A percentile compares a stretch with the other conserved stretches of the same genome.
Evolutionary conservation across 2,113 vertebrate genomes (phyloP).

Genomic region (Seriola aureovittata): DNA sequence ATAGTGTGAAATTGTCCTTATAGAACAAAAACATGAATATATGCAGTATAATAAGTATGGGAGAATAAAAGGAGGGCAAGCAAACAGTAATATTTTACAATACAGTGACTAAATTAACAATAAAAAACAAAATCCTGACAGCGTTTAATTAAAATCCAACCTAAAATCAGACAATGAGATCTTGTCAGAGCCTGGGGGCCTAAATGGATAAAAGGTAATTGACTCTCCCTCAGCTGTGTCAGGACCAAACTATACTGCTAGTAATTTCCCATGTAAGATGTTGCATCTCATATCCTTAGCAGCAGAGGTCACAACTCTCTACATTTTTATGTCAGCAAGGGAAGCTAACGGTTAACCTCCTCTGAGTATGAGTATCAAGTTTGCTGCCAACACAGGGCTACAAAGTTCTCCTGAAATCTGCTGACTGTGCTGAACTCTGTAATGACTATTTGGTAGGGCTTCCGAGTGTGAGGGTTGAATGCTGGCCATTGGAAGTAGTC

Average conservation of each 20-base stretch:
- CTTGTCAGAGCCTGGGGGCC: background rate
- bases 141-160: background rate
- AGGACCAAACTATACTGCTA: conserved; percentile 6
- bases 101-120: background rate
- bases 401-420: conserved; percentile 67
- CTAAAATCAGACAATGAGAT: background rate
- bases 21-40: background rate
- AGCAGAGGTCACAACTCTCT: conserved; percentile 58
- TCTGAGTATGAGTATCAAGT: conserved; percentile 32
- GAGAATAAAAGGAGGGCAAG: background rate
- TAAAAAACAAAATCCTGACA: background rate
- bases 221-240: background rate
- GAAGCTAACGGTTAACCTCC: conserved; percentile 50
- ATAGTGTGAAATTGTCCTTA: background rate
- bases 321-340: conserved; percentile 39
- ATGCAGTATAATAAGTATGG: background rate
- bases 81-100: background rate
- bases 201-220: conserved; percentile 8
- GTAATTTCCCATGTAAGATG: conserved; percentile 29
- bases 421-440: conserved; percentile 68
- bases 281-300: conserved; percentile 26
- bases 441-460: conserved; percentile 75
- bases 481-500: conserved; percentile 45
- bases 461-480: conserved; percentile 51
- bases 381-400: conserved; percentile 48